A percentile compares a stretch with the other conserved stretches of the same genome.
phyloP scores from a whole-genome alignment of 2,797 vertebrate genomes.

The Danio choprae region DNA sequence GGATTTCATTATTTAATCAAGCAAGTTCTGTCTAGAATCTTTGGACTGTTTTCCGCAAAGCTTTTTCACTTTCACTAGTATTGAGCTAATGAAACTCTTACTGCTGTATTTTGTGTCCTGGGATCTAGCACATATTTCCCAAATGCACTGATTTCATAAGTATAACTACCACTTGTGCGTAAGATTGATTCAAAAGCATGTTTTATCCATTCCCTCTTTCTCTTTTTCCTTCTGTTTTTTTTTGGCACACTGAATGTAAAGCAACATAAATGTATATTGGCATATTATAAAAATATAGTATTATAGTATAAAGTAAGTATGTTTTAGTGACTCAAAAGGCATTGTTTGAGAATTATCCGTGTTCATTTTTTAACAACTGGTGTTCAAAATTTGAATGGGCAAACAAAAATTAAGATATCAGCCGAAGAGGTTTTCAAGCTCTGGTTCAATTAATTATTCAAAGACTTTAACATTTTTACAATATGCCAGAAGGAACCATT shows the following conservation, averaged over 20 bases:
- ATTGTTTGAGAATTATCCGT: not conserved
- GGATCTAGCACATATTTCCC: constrained; percentile 33
- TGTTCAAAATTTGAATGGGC: constrained; percentile 2
- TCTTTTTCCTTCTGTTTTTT: not conserved
- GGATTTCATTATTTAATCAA: constrained; percentile 54
- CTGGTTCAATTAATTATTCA: constrained; percentile 40
- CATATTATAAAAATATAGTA: not conserved
- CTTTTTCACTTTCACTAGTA: constrained; percentile 19
- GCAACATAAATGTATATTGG: not conserved
- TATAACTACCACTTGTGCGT: not conserved
- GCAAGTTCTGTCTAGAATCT: constrained; percentile 29
- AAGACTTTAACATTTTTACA: constrained; percentile 50
- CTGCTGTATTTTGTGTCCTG: constrained; percentile 17
- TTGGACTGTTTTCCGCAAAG: constrained; percentile 40
- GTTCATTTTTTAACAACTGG: not conserved
- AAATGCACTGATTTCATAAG: constrained; percentile 37
- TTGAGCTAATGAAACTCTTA: constrained; percentile 33
- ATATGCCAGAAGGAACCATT: constrained; percentile 45
- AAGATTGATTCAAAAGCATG: not conserved
- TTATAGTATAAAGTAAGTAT: not conserved
- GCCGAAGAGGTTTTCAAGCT: constrained; percentile 23
- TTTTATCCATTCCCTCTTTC: not conserved
- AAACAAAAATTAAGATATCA: constrained; percentile 26
- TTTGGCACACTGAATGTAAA: not conserved
- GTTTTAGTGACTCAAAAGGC: not conserved